These are phyloP conservation scores for Drosophila orosa DNA, from an alignment of 1,140 invertebrate genomes.

Conservation along the genomic window DNA sequence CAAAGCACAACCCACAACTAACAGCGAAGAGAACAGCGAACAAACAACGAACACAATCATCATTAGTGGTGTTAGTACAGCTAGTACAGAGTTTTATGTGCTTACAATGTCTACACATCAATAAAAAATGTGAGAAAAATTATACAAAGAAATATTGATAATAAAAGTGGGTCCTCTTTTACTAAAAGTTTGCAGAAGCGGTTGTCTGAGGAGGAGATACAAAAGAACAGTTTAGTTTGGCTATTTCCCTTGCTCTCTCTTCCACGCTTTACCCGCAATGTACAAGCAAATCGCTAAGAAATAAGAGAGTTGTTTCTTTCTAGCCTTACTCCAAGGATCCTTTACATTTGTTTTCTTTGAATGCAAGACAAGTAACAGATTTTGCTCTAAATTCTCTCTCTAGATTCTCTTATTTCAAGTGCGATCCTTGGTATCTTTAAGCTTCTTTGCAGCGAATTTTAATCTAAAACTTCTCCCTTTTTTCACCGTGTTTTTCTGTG, in stretches of 20 bases:
- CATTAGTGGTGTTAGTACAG: conserved; percentile 66
- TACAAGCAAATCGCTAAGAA: too few relatives aligned
- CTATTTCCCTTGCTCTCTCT: too few relatives aligned
- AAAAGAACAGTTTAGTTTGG: too few relatives aligned
- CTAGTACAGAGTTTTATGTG: conserved; percentile 29
- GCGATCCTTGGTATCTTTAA: not conserved
- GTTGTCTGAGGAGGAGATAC: too few relatives aligned
- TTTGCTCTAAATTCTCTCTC: too few relatives aligned
- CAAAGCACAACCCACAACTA: conserved; percentile 43
- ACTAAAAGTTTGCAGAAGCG: too few relatives aligned
- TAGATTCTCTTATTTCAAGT: not conserved
- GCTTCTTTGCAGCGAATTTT: not conserved
- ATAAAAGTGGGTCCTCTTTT: too few relatives aligned
- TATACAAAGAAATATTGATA: not conserved
- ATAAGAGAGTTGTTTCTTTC: too few relatives aligned
- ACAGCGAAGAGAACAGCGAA: conserved; percentile 42
- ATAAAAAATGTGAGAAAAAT: not conserved
- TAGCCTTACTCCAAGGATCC: too few relatives aligned
- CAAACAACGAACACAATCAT: conserved; percentile 67
- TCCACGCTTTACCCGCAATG: too few relatives aligned
- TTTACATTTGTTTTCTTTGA: too few relatives aligned
- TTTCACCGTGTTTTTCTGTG: not conserved
- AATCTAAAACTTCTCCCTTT: not conserved
- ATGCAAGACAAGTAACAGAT: too few relatives aligned
- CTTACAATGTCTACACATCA: not conserved